These are phyloP conservation scores for Ptychochromis oligacanthus DNA, from an alignment of 2,113 vertebrate genomes.

Conservation along the genomic window DNA sequence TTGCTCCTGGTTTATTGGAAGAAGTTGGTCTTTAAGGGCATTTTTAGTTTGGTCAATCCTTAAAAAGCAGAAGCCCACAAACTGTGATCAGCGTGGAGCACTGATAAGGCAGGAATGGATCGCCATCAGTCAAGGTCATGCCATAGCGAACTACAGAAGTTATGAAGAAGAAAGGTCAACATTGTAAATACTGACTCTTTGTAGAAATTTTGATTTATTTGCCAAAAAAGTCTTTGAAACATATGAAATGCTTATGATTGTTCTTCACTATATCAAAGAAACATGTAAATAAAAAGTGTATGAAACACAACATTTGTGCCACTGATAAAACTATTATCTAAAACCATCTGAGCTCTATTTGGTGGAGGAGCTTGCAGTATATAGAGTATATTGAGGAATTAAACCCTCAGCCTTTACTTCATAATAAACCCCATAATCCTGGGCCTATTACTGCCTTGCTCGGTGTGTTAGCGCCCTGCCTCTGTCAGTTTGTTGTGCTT, in stretches of 20 bases:
- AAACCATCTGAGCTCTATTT: neutral
- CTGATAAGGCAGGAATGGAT: too few species aligned
- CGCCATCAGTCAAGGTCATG: too few species aligned
- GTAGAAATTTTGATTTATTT: neutral
- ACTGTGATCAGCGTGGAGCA: too few species aligned
- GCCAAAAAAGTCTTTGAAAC: neutral
- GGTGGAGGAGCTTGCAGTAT: neutral
- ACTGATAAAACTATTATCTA: neutral
- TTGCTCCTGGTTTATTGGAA: neutral
- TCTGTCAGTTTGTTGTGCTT: constrained; percentile 58
- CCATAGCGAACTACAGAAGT: too few species aligned
- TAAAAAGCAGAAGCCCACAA: too few species aligned
- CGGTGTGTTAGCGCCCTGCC: constrained; percentile 29
- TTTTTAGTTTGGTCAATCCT: neutral
- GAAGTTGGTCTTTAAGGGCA: neutral
- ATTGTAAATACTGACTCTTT: neutral
- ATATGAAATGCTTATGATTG: neutral
- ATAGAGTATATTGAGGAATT: too few species aligned
- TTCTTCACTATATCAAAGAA: neutral
- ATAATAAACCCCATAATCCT: neutral
- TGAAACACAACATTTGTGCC: neutral
- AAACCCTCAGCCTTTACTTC: neutral
- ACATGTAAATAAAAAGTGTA: neutral
- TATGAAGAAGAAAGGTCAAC: neutral
- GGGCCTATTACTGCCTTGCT: constrained; percentile 3